Evolutionary conservation across 2,113 vertebrate species (phyloP), one percentile per base, ranked within the genome.

Genomic region (Sakesphorus luctuosus): DNA sequence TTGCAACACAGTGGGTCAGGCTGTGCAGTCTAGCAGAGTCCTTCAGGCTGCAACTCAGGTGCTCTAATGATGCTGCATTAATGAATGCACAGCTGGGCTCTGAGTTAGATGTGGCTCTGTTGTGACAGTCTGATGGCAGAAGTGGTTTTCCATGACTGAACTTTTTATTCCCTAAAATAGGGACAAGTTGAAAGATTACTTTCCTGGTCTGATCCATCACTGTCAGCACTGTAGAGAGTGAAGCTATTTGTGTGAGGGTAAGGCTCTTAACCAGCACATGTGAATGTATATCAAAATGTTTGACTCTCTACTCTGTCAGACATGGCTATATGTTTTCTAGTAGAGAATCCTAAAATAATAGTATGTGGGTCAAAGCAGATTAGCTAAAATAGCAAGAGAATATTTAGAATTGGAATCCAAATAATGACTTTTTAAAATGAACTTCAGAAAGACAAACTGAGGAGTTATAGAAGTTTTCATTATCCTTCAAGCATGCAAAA

Each of bases 401-500:
- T 85, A 87, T 93, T 88, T 91, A 85, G 71, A 81, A 87, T 5
- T 88, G 61, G 44, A 78, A 89, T 95, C 26, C 67, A 90, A 89
- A 85, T 76, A 88, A 83, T 77, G 53, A 68, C 44, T 85, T 91
- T 84, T 76, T 74, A 5, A 71, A 87, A 52, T 38, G 63, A 88
- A 61, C 52, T 74, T 63, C 21, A 11, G 52, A 71, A 91, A 61
- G 55, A 67, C 56, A 84, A 94, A 81, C n/a, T 28, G 44, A 83
- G 21, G 38, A 71, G 24, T 69, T 67, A 50, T 18, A 52, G 84
- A 65, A 88, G 49, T 95, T 93, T 88, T 86, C 52, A 68, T 90
- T 90, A 86, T 92, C 59, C 38, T 81, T 49, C 56, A 88, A 59
- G 29, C 81, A 31, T 71, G 59, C 35, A 93, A 84, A 93, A 96